phyloP scores from a whole-genome alignment of 2,888 invertebrate genomes.

The Lasioglossum malachurum region DNA sequence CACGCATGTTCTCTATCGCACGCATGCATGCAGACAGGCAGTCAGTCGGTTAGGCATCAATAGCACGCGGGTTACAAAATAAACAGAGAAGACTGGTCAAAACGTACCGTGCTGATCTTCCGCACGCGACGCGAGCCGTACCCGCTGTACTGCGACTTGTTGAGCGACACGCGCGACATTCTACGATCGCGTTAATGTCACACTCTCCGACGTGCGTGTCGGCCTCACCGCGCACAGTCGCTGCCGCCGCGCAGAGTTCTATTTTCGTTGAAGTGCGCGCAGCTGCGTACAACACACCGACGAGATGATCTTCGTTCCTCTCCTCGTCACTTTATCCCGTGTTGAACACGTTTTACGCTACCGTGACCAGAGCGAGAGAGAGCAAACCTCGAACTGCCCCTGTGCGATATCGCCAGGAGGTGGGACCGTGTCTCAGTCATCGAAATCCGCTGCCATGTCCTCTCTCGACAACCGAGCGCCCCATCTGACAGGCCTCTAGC shows the following conservation, averaged over 20 bases:
- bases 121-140: conserved; percentile 84
- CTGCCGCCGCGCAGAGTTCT: conserved; percentile 49
- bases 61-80: conserved; percentile 26
- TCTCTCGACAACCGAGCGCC: conserved; percentile 31
- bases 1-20: neutral
- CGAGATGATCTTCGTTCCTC: conserved; percentile 36
- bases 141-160: conserved; percentile 84
- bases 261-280: conserved; percentile 71
- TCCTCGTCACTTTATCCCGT: conserved; percentile 57
- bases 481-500: conserved; percentile 29
- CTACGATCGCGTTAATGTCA: conserved; percentile 72
- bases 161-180: conserved; percentile 84
- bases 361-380: neutral
- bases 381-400: conserved; percentile 23
- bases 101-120: conserved; percentile 84
- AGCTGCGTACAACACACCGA: conserved; percentile 61
- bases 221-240: conserved; percentile 44
- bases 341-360: conserved; percentile 21
- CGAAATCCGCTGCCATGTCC: conserved; percentile 83
- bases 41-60: neutral
- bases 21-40: neutral
- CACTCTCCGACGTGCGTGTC: conserved; percentile 48
- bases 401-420: conserved; percentile 41
- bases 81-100: conserved; percentile 30
- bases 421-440: conserved; percentile 71